A percentile compares a stretch with the other conserved stretches of the same genome.
phyloP scores from a whole-genome alignment of 2,888 invertebrate genomes.

The Hermaeophaga mercurialis region DNA sequence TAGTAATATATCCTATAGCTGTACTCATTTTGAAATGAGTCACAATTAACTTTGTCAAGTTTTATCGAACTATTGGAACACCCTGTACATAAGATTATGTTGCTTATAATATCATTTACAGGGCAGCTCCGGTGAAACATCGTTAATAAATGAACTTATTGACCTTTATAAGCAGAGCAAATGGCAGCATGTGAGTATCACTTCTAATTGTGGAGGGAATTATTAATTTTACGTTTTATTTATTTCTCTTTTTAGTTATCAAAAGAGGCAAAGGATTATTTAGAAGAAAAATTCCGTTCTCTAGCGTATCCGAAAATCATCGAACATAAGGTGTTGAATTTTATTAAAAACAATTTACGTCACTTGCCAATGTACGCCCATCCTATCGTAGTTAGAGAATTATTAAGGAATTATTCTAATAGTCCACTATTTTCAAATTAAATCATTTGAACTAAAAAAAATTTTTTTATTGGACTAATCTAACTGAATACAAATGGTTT shows the following conservation, averaged over 20 bases:
- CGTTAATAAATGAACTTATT: conserved; percentile 46
- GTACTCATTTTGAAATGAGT: too few species aligned
- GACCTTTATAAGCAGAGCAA: conserved; percentile 43
- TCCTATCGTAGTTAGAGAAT: conserved; percentile 47
- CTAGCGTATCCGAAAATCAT: conserved; percentile 47
- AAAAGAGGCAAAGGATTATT: conserved; percentile 38
- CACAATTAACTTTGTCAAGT: too few species aligned
- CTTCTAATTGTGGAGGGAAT: background rate
- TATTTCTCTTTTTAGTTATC: conserved; percentile 43
- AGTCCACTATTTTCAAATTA: conserved; percentile 50
- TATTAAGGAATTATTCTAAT: conserved; percentile 47
- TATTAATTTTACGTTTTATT: too few species aligned
- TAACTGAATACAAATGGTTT: too few species aligned
- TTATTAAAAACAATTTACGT: conserved; percentile 47
- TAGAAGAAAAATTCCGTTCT: conserved; percentile 45
- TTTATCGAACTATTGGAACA: too few species aligned
- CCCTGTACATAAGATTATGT: too few species aligned
- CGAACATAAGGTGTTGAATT: conserved; percentile 49
- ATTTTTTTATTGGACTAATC: too few species aligned
- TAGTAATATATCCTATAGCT: too few species aligned
- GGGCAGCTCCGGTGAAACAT: conserved; percentile 34
- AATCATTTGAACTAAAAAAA: conserved; percentile 8
- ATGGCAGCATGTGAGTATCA: conserved; percentile 46
- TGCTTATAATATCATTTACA: too few species aligned
- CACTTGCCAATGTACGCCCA: conserved; percentile 56